A percentile compares a stretch with the other conserved stretches of the same genome.
Evolutionary conservation across 2,797 vertebrate genomes (phyloP).

Genomic region (Lagorchestes hirsutus): DNA sequence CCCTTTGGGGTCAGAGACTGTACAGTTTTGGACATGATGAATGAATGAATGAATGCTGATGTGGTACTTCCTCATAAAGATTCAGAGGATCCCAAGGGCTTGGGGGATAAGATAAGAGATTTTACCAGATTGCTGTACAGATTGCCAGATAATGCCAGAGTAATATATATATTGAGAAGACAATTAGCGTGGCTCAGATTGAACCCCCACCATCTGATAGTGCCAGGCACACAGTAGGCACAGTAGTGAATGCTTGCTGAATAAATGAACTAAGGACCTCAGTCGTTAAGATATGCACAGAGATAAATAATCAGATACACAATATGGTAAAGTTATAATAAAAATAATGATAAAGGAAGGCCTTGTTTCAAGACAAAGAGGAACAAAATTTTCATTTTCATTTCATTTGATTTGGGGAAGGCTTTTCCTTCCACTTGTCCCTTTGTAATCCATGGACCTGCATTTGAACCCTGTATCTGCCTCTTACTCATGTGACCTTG

Average conservation of each 20-base stretch:
- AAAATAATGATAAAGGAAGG: too few species aligned
- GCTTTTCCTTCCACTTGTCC: too few species aligned
- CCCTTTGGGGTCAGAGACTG: not conserved
- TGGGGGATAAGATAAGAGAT: too few species aligned
- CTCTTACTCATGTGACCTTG: not conserved
- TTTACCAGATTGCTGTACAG: too few species aligned
- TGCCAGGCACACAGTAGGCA: not conserved
- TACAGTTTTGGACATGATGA: not conserved
- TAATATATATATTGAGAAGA: not conserved
- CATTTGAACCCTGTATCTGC: not conserved
- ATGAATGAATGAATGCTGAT: not conserved
- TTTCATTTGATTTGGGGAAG: too few species aligned
- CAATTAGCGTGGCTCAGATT: not conserved
- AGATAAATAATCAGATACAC: not conserved
- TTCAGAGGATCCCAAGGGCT: too few species aligned
- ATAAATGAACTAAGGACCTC: not conserved
- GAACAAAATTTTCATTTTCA: too few species aligned
- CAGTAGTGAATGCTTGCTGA: too few species aligned
- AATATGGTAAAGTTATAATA: not conserved
- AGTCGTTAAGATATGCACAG: not conserved
- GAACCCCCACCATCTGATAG: not conserved
- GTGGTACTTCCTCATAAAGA: not conserved
- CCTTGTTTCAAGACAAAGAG: too few species aligned
- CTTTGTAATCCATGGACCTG: too few species aligned
- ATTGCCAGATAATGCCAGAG: not conserved